A percentile compares a stretch with the other conserved stretches of the same genome.
phyloP scores from a whole-genome alignment of 2,797 vertebrate species.

The Buphagus erythrorhynchus region DNA sequence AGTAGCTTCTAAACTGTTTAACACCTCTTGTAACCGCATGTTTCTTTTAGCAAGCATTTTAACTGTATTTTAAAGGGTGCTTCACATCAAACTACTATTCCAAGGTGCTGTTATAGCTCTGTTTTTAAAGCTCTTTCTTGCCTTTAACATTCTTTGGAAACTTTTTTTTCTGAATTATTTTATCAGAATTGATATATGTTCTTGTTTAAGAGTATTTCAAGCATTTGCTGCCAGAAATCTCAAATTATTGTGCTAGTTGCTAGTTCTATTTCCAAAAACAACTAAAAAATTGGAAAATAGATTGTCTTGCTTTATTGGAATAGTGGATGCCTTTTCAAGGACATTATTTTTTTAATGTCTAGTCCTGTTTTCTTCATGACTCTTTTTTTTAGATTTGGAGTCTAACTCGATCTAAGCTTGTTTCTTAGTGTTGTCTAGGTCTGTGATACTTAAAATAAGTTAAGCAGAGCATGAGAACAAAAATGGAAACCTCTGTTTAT shows the following conservation, averaged over 20 bases:
- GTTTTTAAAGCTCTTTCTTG: background rate
- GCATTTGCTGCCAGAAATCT: background rate
- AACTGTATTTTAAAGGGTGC: background rate
- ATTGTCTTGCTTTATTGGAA: background rate
- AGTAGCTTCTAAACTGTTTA: background rate
- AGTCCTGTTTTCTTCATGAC: background rate
- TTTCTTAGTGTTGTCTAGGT: background rate
- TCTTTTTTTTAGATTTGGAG: background rate
- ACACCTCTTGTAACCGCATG: rapidly evolving
- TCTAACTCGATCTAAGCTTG: background rate
- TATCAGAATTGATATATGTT: background rate
- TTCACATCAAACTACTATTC: background rate
- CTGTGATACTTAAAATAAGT: background rate
- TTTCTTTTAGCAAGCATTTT: background rate
- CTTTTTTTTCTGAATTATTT: background rate
- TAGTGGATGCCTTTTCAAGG: background rate
- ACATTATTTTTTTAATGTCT: background rate
- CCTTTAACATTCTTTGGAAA: background rate
- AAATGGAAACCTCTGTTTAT: background rate
- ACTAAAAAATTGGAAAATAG: background rate
- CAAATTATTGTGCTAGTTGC: background rate
- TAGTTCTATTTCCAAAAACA: background rate
- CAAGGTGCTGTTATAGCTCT: background rate
- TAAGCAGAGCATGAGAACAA: background rate
- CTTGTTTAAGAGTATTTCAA: background rate